Conservation (phyloP, 2,888 invertebrate genomes). For the Ferdinandea cuprea region DNA sequence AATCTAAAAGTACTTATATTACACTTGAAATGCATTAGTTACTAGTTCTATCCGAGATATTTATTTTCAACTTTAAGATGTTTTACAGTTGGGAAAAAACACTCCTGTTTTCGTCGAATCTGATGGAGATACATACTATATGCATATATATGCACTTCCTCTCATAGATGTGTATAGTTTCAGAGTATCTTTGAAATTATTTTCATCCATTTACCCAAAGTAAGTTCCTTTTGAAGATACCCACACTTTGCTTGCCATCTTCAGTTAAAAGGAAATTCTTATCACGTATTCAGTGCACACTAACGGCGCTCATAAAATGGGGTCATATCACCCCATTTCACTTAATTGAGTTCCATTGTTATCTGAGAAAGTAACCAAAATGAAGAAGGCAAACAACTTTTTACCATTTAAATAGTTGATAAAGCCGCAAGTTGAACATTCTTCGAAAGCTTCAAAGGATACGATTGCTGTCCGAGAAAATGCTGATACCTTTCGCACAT, state of each 20-base stretch:
- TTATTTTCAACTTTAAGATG: background rate
- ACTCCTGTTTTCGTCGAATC: background rate
- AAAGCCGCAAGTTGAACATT: background rate
- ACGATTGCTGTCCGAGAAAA: no score
- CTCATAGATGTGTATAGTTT: background rate
- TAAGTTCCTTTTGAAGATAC: background rate
- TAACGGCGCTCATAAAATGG: slow-evolving; percentile 17
- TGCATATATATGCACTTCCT: background rate
- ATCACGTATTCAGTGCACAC: slow-evolving; percentile 48
- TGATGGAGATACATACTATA: background rate
- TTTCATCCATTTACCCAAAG: slow-evolving; percentile 12
- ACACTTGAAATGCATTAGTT: slow-evolving; percentile 3
- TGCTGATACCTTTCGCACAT: no score
- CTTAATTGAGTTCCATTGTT: slow-evolving; percentile 33
- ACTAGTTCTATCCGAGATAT: background rate
- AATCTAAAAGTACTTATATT: background rate
- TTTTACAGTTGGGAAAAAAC: background rate
- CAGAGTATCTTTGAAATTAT: background rate
- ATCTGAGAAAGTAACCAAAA: background rate
- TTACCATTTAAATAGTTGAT: background rate
- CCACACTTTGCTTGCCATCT: slow-evolving; percentile 8
- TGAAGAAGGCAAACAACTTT: background rate
- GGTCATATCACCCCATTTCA: slow-evolving; percentile 34
- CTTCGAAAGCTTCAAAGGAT: no score
- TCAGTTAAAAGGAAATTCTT: slow-evolving; percentile 46